A percentile compares a stretch with the other conserved stretches of the same genome.
These are phyloP conservation scores for Andricus grossulariae DNA, from an alignment of 1,140 invertebrate genomes.

Conservation along the genomic window DNA sequence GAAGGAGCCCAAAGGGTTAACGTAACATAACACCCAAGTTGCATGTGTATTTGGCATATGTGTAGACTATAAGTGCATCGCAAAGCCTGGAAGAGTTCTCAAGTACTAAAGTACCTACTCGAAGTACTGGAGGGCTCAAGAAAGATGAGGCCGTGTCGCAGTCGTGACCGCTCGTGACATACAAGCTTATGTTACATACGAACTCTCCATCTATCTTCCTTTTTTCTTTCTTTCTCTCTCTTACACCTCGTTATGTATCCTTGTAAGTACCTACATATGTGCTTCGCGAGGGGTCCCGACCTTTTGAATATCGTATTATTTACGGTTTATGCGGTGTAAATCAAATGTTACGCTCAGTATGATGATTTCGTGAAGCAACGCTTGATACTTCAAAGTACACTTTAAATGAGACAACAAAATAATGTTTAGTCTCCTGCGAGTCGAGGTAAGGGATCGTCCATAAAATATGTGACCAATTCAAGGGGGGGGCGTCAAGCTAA, in stretches of 20 bases:
- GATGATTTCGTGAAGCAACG: conserved; percentile 9
- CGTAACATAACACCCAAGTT: conserved; percentile 22
- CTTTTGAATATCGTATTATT: conserved; percentile 22
- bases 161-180: conserved; percentile 25
- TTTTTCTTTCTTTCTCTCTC: not conserved
- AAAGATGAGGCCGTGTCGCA: conserved; percentile 26
- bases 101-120: conserved; percentile 20
- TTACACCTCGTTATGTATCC: conserved; percentile 16
- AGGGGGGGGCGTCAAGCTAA: too few relatives aligned
- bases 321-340: conserved; percentile 29
- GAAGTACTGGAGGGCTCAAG: conserved; percentile 25
- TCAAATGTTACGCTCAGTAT: conserved; percentile 11
- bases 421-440: not conserved
- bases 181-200: conserved; percentile 14
- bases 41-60: conserved; percentile 2
- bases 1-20: conserved; percentile 16
- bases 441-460: not conserved
- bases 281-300: conserved; percentile 18
- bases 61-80: not conserved
- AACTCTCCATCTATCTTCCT: not conserved
- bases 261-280: conserved; percentile 27
- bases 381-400: not conserved
- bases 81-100: conserved; percentile 24
- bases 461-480: too few relatives aligned
- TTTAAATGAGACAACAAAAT: conserved; percentile 16